Percentiles rank a stretch among this genome's conserved stretches.
These are phyloP conservation scores for Azemiops feae DNA, from an alignment of 2,113 vertebrate genomes.

Conservation along the genomic window DNA sequence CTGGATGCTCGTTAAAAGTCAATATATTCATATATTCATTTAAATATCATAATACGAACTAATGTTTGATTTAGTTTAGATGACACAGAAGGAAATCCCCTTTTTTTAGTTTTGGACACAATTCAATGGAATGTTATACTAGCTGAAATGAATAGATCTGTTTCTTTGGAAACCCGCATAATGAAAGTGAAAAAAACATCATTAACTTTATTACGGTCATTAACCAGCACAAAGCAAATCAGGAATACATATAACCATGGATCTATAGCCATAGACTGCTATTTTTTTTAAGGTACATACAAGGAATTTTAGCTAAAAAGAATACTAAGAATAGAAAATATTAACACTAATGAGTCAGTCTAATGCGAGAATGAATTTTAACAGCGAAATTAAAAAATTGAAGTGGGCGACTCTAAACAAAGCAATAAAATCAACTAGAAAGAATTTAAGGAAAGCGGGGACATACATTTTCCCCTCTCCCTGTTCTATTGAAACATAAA, in stretches of 20 bases:
- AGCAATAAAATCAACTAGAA: neutral
- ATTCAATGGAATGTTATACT: no score
- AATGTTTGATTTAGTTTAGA: neutral
- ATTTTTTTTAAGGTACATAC: neutral
- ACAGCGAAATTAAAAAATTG: neutral
- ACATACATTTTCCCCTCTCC: neutral
- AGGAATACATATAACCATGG: neutral
- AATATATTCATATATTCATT: neutral
- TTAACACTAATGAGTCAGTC: neutral
- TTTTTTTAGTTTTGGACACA: neutral
- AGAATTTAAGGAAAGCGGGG: neutral
- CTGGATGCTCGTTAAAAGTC: neutral
- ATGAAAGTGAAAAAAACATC: neutral
- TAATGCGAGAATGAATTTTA: neutral
- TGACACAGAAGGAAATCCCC: neutral
- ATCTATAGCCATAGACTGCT: neutral
- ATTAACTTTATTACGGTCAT: neutral
- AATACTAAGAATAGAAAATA: neutral
- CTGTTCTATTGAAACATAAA: neutral
- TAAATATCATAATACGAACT: neutral
- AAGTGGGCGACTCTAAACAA: neutral
- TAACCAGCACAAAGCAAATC: neutral
- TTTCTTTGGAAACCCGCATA: neutral
- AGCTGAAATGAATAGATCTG: neutral
- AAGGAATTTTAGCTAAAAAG: neutral